Conservation (phyloP, 2,797 vertebrate genomes). For the Lutjanus campechanus region DNA sequence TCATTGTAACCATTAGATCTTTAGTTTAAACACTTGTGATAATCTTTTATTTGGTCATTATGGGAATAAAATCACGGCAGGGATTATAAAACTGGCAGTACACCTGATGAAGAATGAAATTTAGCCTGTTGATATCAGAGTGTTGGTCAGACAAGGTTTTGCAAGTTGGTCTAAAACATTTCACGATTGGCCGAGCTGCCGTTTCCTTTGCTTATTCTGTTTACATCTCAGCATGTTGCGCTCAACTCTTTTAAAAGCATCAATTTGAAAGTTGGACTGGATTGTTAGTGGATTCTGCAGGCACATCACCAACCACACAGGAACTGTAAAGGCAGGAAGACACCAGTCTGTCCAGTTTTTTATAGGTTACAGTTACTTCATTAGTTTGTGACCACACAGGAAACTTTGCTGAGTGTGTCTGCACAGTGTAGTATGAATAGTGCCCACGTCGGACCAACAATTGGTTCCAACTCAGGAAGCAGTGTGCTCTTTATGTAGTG, state of each 20-base stretch:
- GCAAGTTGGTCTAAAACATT: conserved; percentile 7
- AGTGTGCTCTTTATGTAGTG: not conserved
- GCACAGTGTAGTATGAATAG: not conserved
- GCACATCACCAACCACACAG: not conserved
- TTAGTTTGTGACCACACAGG: not conserved
- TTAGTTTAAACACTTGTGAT: conserved; percentile 41
- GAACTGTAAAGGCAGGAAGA: not conserved
- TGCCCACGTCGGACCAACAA: not conserved
- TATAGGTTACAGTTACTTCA: not conserved
- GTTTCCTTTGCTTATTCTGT: not conserved
- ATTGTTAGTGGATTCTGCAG: not conserved
- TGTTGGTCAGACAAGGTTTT: not conserved
- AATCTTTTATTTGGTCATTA: conserved; percentile 28
- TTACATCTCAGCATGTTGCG: not conserved
- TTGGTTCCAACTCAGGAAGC: conserved; percentile 1
- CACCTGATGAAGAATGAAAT: conserved; percentile 13
- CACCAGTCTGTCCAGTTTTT: not conserved
- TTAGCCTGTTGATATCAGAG: not conserved
- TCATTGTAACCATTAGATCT: conserved; percentile 19
- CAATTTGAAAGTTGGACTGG: not conserved
- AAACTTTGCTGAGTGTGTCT: not conserved
- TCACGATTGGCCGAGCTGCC: not conserved
- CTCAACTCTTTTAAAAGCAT: conserved; percentile 6
- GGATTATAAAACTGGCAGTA: conserved; percentile 9
- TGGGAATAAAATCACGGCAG: not conserved